Conservation (phyloP, 2,113 vertebrate species). For the Pseudolaguvia tuberculata region DNA sequence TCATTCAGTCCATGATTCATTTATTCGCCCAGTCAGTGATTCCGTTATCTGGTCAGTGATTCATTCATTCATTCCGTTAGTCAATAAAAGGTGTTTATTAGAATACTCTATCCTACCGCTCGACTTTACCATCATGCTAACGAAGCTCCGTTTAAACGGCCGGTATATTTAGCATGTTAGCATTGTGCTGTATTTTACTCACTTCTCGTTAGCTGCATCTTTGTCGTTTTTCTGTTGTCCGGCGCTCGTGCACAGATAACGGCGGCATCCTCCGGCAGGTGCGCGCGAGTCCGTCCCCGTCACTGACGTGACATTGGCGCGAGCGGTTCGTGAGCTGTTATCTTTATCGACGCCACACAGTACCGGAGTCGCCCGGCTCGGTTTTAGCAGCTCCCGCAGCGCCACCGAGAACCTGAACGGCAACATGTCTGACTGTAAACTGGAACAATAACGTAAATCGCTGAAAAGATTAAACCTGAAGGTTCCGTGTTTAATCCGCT, state of each 20-base stretch:
- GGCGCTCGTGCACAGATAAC: conserved; percentile 60
- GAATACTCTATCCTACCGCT: no score
- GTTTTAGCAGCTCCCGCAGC: conserved; percentile 63
- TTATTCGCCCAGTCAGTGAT: no score
- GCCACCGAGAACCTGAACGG: conserved; percentile 63
- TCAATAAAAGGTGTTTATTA: no score
- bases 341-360: conserved; percentile 39
- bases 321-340: conserved; percentile 46
- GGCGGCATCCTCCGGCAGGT: conserved; percentile 32
- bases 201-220: conserved; percentile 64
- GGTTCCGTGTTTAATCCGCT: background rate
- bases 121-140: background rate
- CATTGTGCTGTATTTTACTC: conserved; percentile 49
- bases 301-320: conserved; percentile 42
- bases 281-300: conserved; percentile 19
- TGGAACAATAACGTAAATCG: background rate
- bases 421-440: conserved; percentile 61
- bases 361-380: conserved; percentile 58
- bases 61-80: no score
- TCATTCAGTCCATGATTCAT: no score
- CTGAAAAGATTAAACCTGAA: background rate
- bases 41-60: no score
- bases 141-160: background rate
- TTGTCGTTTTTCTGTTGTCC: conserved; percentile 20
- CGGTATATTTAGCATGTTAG: background rate